A percentile compares a stretch with the other conserved stretches of the same genome.
These are phyloP conservation scores for Cheilosia impressa DNA, from an alignment of 2,888 invertebrate genomes.

Conservation along the genomic window DNA sequence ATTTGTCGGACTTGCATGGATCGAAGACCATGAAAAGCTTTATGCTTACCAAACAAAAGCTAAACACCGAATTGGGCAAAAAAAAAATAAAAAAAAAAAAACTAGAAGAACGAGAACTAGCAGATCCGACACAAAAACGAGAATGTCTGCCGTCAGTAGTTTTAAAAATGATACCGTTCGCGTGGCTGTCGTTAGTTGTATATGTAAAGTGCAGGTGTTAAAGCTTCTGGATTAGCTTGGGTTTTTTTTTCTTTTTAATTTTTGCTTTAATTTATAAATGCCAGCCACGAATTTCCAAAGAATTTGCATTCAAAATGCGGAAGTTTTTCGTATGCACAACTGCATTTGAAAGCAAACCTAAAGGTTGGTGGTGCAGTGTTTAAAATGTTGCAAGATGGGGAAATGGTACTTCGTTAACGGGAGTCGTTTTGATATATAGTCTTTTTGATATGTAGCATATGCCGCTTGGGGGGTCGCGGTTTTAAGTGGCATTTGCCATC, in stretches of 20 bases:
- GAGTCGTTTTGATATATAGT: background rate
- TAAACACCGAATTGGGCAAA: slow-evolving; percentile 2
- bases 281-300: slow-evolving; percentile 37
- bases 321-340: slow-evolving; percentile 23
- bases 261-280: slow-evolving; percentile 39
- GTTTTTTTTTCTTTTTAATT: no score
- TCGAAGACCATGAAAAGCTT: slow-evolving; percentile 30
- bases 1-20: slow-evolving; percentile 2
- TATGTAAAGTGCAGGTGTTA: slow-evolving; percentile 35
- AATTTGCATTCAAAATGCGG: slow-evolving; percentile 58
- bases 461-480: background rate
- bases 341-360: slow-evolving; percentile 3
- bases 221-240: slow-evolving; percentile 19
- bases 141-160: slow-evolving; percentile 42
- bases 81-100: background rate
- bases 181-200: background rate
- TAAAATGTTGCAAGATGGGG: slow-evolving; percentile 17
- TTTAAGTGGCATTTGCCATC: no score
- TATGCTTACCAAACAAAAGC: slow-evolving; percentile 26
- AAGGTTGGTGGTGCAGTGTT: background rate
- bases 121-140: slow-evolving; percentile 35
- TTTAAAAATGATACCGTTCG: slow-evolving; percentile 26
- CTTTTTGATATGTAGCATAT: background rate
- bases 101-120: slow-evolving; percentile 36
- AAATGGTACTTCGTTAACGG: background rate